Conservation (phyloP, 2,797 vertebrate genomes). For the Enteromius anoplus region DNA sequence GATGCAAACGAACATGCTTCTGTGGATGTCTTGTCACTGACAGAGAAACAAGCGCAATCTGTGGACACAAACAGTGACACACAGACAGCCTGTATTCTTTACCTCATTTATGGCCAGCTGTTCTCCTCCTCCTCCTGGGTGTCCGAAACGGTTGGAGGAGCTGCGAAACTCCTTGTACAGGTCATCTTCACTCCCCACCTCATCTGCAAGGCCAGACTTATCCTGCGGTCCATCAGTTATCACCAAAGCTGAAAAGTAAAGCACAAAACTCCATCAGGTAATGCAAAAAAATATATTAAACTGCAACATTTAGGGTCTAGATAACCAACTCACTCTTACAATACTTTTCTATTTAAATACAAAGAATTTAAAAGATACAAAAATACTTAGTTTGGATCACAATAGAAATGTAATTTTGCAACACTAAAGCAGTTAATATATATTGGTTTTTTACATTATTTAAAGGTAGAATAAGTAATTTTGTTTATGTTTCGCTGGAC, state of each 20-base stretch:
- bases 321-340: neutral
- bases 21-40: neutral
- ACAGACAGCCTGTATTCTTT: neutral
- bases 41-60: neutral
- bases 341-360: too few species aligned
- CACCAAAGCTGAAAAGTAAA: slow-evolving; percentile 72
- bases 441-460: neutral
- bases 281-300: too few species aligned
- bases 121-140: slow-evolving; percentile 75
- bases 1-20: neutral
- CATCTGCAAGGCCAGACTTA: slow-evolving; percentile 72
- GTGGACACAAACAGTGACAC: slow-evolving; percentile 2
- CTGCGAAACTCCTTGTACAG: slow-evolving; percentile 81
- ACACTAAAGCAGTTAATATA: neutral
- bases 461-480: neutral
- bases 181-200: slow-evolving; percentile 83
- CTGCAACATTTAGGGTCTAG: neutral
- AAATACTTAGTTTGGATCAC: neutral
- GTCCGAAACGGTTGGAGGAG: slow-evolving; percentile 79
- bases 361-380: neutral
- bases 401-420: neutral
- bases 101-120: slow-evolving; percentile 60
- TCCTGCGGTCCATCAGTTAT: slow-evolving; percentile 78
- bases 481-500: neutral
- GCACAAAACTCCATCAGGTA: neutral